Evolutionary conservation across 2,888 invertebrate species (phyloP).

Genomic region (Megalurothrips usitatus): DNA sequence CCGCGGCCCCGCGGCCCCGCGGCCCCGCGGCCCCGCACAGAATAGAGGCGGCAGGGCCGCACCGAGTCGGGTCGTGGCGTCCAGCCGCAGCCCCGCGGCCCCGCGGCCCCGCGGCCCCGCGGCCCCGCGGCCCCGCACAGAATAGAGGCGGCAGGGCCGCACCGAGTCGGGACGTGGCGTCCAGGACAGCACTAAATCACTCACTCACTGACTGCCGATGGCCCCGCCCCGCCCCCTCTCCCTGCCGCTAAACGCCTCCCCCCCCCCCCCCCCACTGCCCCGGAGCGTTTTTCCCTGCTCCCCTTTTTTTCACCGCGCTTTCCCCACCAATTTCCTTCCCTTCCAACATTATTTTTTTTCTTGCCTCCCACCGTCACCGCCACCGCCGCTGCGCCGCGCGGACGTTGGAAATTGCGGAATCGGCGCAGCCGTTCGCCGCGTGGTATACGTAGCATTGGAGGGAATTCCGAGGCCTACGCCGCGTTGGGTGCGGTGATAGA

Average conservation of each 20-base stretch:
- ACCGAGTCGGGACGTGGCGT: neutral
- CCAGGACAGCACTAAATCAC: neutral
- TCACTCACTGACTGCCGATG: slow-evolving; percentile 13
- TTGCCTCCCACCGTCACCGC: neutral
- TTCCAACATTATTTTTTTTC: slow-evolving; percentile 20
- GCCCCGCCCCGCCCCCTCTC: neutral
- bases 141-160: too few relatives aligned
- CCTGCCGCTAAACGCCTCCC: neutral
- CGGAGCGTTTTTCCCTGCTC: neutral
- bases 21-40: too few relatives aligned
- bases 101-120: too few relatives aligned
- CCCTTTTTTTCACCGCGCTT: neutral
- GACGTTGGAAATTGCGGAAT: too few relatives aligned
- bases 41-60: too few relatives aligned
- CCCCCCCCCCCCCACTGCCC: neutral
- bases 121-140: too few relatives aligned
- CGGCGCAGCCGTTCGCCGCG: too few relatives aligned
- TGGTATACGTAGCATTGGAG: too few relatives aligned
- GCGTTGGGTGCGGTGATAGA: too few relatives aligned
- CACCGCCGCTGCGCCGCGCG: neutral
- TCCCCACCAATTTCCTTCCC: neutral
- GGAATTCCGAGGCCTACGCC: too few relatives aligned
- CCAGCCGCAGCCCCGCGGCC: too few relatives aligned
- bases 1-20: too few relatives aligned
- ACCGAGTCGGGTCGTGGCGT: neutral